These are phyloP conservation scores for Rynchops niger DNA, from an alignment of 2,113 vertebrate genomes.

Conservation along the genomic window DNA sequence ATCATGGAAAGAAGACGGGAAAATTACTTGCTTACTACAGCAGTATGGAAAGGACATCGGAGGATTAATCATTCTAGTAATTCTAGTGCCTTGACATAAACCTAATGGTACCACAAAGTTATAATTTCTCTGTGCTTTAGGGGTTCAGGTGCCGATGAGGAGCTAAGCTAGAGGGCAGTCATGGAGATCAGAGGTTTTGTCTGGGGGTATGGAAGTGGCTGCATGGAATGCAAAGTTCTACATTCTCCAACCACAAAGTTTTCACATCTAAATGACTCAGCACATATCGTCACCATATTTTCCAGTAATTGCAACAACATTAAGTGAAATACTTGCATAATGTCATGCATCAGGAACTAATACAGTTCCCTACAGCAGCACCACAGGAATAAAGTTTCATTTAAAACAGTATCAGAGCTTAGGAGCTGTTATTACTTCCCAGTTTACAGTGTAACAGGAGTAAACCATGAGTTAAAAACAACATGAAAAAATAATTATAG, in stretches of 20 bases:
- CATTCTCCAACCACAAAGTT: neutral
- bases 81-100: neutral
- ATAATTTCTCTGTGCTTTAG: neutral
- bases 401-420: neutral
- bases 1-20: neutral
- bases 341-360: neutral
- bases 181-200: neutral
- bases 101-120: neutral
- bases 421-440: neutral
- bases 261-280: neutral
- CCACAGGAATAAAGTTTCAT: neutral
- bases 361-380: neutral
- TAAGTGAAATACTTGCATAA: constrained; percentile 33
- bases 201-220: neutral
- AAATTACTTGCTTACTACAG: neutral
- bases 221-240: neutral
- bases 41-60: neutral
- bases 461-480: neutral
- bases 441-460: neutral
- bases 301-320: constrained; percentile 45
- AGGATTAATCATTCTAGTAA: neutral
- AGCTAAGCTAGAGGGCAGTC: neutral
- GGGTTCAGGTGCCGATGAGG: neutral
- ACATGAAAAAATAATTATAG: neutral
- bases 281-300: neutral